Evolutionary conservation across 1,140 invertebrate genomes (phyloP), one percentile per base, ranked within the genome.

Genomic region (Fopius arisanus): DNA sequence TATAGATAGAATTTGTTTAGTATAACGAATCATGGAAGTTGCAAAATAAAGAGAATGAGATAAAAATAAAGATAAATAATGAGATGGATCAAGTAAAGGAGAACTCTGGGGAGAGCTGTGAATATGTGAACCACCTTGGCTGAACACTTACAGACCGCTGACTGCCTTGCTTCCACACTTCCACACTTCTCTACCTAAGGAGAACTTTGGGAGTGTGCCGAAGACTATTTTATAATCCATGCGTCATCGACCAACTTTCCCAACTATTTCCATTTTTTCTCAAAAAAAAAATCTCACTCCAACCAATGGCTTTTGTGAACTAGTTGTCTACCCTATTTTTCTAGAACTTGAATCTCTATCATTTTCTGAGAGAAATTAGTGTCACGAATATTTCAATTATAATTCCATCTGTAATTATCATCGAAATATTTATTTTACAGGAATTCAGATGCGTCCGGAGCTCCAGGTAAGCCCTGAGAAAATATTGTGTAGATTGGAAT

Each of bases 71-170:
- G n/a, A n/a, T n/a, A n/a, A n/a, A n/a, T 37, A 37, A 19, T 48
- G 43, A 48, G 5, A n/a, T 48, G 43, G 43, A n/a, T 16, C 7
- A 14, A 4, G 43, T 5, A 16, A 48, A 12, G 1, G 43, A n/a
- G 16, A 19, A 48, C 6, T 16, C 43, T 48, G 14, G n/a, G 43
- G 43, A 14, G 14, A 1, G 33, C 9, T 7, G 14, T 7, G 16
- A 48, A 19, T 48, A 59, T 59, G 54, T 59, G 6, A 59, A 59
- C 54, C 54, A 59, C 54, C 54, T 59, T 59, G 54, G 23, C 3
- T 26, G 1, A 59, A 12, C 19, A 51, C 43, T 51, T 51, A 2
- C 7, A 51, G 19, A 51, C 9, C 4, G 19, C 43, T 51, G 43
- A 51, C 43, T 51, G 9, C 43, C 43, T 51, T 51, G 6, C 43